Evolutionary conservation across 2,888 invertebrate genomes (phyloP), one percentile per base, ranked within the genome.

Genomic region (Cataglyphis cursor): DNA sequence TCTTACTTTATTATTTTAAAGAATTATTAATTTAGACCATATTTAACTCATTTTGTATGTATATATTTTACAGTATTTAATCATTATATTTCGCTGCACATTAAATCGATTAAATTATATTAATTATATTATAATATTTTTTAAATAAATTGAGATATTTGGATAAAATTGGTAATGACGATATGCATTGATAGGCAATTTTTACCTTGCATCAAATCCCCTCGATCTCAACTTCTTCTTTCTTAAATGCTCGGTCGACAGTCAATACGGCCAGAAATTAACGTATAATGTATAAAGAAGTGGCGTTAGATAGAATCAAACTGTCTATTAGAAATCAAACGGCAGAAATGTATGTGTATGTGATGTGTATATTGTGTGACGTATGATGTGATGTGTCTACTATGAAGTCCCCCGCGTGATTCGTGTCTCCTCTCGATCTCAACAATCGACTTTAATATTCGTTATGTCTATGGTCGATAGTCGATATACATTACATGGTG

Each of bases 381-480:
- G n/a, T n/a, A n/a, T n/a, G n/a, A n/a, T n/a, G n/a, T n/a, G n/a
- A n/a, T n/a, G n/a, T n/a, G n/a, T n/a, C n/a, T n/a, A n/a, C n/a
- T n/a, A n/a, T n/a, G n/a, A n/a, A n/a, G n/a, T n/a, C n/a, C n/a
- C n/a, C n/a, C n/a, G n/a, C n/a, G n/a, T n/a, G n/a, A n/a, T n/a
- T n/a, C n/a, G n/a, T n/a, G n/a, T n/a, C n/a, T 28, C 4, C 3
- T 2, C 5, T 31, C 31, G 31, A 31, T 10, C 10, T 21, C 61
- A 18, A 28, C 3, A 38, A 10, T 44, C 44, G 0, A 12, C 4
- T 65, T 38, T 65, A 12, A 38, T 15, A 38, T 28, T 72, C 54
- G 28, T 44, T 31, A 41, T 10, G 21, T 76, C 76, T 10, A 74
- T 84, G 84, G 28, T 21, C 51, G 12, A 8, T 6, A 0, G 28